These are phyloP conservation scores for Anomalospiza imberbis DNA, from an alignment of 2,797 vertebrate species.

Conservation along the genomic window DNA sequence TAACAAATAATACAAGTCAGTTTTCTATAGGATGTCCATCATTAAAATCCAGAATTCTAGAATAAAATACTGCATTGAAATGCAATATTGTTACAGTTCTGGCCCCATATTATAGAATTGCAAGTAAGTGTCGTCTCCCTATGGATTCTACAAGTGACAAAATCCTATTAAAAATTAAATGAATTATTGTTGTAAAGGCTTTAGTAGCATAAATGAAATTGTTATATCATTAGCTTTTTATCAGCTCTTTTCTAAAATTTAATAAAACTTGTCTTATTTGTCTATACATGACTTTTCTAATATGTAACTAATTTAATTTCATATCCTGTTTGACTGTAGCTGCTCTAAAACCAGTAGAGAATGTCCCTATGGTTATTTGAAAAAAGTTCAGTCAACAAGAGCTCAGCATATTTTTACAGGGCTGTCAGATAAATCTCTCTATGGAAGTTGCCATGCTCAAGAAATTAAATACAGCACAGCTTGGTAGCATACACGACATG, in stretches of 20 bases:
- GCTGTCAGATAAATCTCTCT: slow-evolving; percentile 44
- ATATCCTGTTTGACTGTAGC: background rate
- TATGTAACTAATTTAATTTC: slow-evolving; percentile 33
- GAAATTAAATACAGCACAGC: slow-evolving; percentile 57
- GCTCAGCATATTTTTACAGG: slow-evolving; percentile 36
- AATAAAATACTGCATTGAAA: background rate
- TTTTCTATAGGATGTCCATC: background rate
- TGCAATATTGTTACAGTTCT: background rate
- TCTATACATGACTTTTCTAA: background rate
- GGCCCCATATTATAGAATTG: background rate
- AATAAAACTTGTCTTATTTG: background rate
- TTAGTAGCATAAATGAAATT: background rate
- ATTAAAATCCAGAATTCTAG: background rate
- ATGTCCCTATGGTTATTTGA: background rate
- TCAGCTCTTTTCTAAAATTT: background rate
- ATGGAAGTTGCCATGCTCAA: slow-evolving; percentile 39
- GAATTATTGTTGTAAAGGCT: background rate
- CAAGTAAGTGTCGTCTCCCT: background rate
- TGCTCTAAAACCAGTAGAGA: background rate
- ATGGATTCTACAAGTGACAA: background rate
- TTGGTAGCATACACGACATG: slow-evolving; percentile 25
- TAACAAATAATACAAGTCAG: background rate
- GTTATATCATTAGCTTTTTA: background rate
- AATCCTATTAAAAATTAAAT: background rate
- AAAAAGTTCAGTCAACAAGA: slow-evolving; percentile 44